These are phyloP conservation scores for Channa striata DNA, from an alignment of 2,797 vertebrate species.

Conservation along the genomic window DNA sequence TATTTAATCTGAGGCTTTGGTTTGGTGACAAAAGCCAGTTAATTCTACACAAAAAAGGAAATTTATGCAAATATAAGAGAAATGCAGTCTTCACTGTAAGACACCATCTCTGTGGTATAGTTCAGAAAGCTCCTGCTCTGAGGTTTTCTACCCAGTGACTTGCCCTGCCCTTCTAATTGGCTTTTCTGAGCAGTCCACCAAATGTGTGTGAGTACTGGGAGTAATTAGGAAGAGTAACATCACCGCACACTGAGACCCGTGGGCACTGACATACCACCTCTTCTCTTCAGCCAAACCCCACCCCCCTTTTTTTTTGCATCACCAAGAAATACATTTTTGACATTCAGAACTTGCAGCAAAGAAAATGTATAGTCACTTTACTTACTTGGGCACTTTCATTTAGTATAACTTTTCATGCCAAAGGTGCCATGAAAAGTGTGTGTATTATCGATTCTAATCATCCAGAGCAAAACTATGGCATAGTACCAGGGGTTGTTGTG, in stretches of 20 bases:
- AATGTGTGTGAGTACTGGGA: conserved; percentile 61
- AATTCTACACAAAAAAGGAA: conserved; percentile 11
- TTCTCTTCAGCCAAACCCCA: conserved; percentile 22
- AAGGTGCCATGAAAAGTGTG: not conserved
- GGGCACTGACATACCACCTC: conserved; percentile 60
- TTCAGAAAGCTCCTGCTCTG: conserved; percentile 36
- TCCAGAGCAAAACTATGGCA: not conserved
- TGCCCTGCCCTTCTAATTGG: conserved; percentile 74
- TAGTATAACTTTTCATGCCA: conserved; percentile 3
- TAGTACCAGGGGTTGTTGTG: not conserved
- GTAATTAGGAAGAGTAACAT: conserved; percentile 72
- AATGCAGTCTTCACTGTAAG: conserved; percentile 11
- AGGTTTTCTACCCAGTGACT: conserved; percentile 52
- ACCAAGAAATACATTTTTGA: conserved; percentile 38
- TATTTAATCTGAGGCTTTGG: not conserved
- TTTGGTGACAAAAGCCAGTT: not conserved
- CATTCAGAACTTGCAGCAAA: conserved; percentile 23
- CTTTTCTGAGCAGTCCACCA: conserved; percentile 65
- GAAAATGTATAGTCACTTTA: conserved; percentile 2
- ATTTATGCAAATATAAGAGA: conserved; percentile 9
- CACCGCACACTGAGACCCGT: conserved; percentile 45
- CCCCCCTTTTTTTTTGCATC: conserved; percentile 15
- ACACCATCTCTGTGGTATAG: conserved; percentile 22
- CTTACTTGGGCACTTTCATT: conserved; percentile 11
- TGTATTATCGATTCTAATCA: not conserved